Percentiles rank a stretch among this genome's conserved stretches.
Evolutionary conservation across 2,888 invertebrate genomes (phyloP).

Genomic region (Drosophila ustulata): DNA sequence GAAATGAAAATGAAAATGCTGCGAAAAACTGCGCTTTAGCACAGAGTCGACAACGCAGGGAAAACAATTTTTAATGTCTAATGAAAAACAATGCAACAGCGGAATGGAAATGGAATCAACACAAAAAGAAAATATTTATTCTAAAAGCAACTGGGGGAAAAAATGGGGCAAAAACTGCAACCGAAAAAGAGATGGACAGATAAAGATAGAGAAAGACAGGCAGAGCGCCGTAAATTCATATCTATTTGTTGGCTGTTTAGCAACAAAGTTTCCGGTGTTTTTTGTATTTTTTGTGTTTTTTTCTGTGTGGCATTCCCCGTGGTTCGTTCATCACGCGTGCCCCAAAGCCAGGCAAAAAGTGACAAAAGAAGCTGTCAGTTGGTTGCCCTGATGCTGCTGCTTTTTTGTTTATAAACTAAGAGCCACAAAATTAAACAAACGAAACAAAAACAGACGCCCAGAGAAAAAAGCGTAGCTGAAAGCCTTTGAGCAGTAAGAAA

Average conservation of each 20-base stretch:
- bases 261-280: conserved; percentile 65
- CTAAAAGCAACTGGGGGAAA: conserved; percentile 24
- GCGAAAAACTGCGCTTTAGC: conserved; percentile 49
- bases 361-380: conserved; percentile 74
- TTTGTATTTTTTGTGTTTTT: conserved; percentile 50
- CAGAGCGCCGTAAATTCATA: conserved; percentile 52
- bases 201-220: not conserved
- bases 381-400: conserved; percentile 17
- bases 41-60: conserved; percentile 63
- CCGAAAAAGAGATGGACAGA: not conserved
- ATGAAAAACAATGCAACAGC: conserved; percentile 68
- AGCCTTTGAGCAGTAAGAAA: conserved; percentile 44
- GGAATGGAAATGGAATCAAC: conserved; percentile 20
- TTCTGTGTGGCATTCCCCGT: conserved; percentile 47
- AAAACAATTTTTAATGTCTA: conserved; percentile 73
- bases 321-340: conserved; percentile 44
- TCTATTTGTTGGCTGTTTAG: conserved; percentile 74
- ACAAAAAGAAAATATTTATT: conserved; percentile 25
- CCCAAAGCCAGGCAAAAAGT: conserved; percentile 50
- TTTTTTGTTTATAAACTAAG: conserved; percentile 50
- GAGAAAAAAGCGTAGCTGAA: conserved; percentile 25
- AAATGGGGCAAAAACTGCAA: conserved; percentile 43
- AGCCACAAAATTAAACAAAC: conserved; percentile 26
- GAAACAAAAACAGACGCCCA: not conserved
- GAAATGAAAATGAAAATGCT: conserved; percentile 43